Evolutionary conservation across 2,888 invertebrate genomes (phyloP), one percentile per base, ranked within the genome.

Genomic region (Salpingus planirostris): DNA sequence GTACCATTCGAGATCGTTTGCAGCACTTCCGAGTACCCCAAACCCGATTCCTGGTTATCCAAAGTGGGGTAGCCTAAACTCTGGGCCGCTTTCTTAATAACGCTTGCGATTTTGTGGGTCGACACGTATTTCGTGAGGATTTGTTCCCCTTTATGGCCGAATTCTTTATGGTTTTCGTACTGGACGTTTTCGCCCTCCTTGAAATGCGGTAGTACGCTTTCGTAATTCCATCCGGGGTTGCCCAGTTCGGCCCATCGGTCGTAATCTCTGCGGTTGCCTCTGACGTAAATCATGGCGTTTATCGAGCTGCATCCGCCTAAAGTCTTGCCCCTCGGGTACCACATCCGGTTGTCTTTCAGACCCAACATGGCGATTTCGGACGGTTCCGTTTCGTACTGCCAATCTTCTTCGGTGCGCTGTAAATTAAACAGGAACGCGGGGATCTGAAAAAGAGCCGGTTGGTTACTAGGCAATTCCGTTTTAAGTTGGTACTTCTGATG

Each of bases 241-340:
- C 81, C 81, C 21, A 37, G 25, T 1, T 52, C 48, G 5, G 68
- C 66, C 83, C 83, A 83, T 0, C 61, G 52, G 47, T 83, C 74
- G 49, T 71, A 83, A 52, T 83, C 82, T 2, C 52, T 50, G 3
- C 71, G 67, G 57, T 76, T 75, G 0, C 82, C 82, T 3, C 75
- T 64, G 0, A 77, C 54, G 51, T 81, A 76, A 1, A 79, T 33
- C 78, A 81, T 76, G 7, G 67, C 74, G 55, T 82, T 82, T 2
- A 78, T 66, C 0, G 67, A 64, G 8, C 77, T 75, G 2, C 70
- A 67, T 0, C 83, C 84, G 0, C 84, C 84, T 11, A 78, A 59
- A 8, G 71, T 70, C 52, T 79, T 78, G 0, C 77, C 77, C 11
- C 73, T 62, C 0, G 73, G 67, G 72, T 72, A 76, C 27, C 53